These are phyloP conservation scores for Odontophorus gujanensis DNA, from an alignment of 2,113 vertebrate genomes.

Conservation along the genomic window DNA sequence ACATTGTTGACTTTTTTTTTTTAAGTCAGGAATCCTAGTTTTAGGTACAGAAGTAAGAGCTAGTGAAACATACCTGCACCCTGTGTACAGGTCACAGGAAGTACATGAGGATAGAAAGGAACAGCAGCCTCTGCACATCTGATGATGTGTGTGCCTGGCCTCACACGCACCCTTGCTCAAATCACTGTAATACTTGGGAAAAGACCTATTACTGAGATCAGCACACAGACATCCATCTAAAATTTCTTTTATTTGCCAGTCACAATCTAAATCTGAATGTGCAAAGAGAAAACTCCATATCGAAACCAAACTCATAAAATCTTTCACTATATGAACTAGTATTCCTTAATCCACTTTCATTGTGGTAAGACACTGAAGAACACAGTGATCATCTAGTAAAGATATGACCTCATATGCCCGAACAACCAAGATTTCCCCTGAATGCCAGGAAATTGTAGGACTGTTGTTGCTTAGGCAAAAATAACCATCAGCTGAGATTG, in stretches of 20 bases:
- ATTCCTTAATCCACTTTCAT: not conserved
- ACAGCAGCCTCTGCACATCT: not conserved
- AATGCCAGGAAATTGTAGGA: not conserved
- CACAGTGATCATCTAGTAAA: not conserved
- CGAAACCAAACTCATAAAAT: not conserved
- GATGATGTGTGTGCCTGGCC: accelerated
- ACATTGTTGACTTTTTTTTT: not conserved
- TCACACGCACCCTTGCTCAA: not conserved
- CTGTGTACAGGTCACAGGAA: not conserved
- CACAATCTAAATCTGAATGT: not conserved
- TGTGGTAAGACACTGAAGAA: not conserved
- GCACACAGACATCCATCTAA: not conserved
- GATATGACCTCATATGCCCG: not conserved
- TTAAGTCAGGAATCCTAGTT: not conserved
- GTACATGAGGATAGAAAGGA: not conserved
- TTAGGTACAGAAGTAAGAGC: not conserved
- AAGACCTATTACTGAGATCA: not conserved
- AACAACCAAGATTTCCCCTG: not conserved
- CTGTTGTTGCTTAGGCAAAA: not conserved
- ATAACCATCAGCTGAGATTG: not conserved
- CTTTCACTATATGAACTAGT: not conserved
- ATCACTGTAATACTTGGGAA: not conserved
- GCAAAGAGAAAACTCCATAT: not conserved
- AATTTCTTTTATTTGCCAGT: not conserved
- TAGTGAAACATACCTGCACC: not conserved